A percentile compares a stretch with the other conserved stretches of the same genome.
phyloP scores from a whole-genome alignment of 2,113 vertebrate species.

The Tychaedon coryphoeus region DNA sequence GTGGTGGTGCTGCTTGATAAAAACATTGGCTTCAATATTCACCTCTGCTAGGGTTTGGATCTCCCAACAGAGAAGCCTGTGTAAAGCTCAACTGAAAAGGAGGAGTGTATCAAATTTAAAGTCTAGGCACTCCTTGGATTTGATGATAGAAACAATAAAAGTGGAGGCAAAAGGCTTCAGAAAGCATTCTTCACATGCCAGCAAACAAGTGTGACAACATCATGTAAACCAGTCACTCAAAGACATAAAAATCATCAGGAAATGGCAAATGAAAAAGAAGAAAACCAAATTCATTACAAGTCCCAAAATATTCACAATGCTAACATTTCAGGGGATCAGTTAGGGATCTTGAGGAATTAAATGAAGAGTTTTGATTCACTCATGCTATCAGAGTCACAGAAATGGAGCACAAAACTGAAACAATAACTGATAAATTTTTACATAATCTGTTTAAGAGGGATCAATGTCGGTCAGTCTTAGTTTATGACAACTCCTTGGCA shows the following conservation, averaged over 20 bases:
- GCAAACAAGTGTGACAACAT: not conserved
- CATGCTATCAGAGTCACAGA: not conserved
- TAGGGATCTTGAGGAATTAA: not conserved
- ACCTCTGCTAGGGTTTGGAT: not conserved
- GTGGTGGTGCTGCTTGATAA: not conserved
- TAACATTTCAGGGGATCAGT: not conserved
- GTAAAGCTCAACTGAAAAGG: not conserved
- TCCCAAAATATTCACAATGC: not conserved
- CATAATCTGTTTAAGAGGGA: not conserved
- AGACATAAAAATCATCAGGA: not conserved
- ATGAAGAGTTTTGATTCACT: not conserved
- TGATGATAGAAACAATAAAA: not conserved
- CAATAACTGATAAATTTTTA: not conserved
- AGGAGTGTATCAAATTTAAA: not conserved
- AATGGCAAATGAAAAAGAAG: not conserved
- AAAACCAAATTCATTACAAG: not conserved
- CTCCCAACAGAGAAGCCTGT: not conserved
- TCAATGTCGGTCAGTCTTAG: not conserved
- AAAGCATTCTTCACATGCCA: not conserved
- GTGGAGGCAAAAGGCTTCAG: not conserved
- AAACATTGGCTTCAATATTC: not conserved
- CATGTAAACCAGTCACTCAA: not conserved
- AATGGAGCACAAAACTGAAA: not conserved
- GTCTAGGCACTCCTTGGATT: not conserved
- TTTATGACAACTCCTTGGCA: not conserved